Conservation (phyloP, 2,888 invertebrate genomes). For the Dyspetes luteomarginatus region DNA sequence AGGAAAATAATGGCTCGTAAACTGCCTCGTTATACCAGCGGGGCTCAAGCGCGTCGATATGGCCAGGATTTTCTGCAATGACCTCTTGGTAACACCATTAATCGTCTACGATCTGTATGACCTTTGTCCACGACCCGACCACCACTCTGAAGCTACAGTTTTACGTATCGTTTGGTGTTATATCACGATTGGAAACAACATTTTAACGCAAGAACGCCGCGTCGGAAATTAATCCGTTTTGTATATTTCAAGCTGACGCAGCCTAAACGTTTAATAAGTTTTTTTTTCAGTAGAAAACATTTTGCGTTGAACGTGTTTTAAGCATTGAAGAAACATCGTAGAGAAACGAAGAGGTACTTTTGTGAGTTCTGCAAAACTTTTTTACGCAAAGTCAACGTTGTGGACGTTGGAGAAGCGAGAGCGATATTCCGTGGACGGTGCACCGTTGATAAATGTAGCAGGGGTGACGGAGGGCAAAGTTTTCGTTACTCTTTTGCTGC, state of each 20-base stretch:
- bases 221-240: background rate
- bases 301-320: background rate
- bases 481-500: slow-evolving; percentile 68
- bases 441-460: slow-evolving; percentile 74
- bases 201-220: slow-evolving; percentile 4
- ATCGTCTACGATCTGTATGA: slow-evolving; percentile 44
- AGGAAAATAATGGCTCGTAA: slow-evolving; percentile 67
- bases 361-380: slow-evolving; percentile 53
- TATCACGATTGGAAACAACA: slow-evolving; percentile 37
- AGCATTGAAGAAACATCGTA: background rate
- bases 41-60: slow-evolving; percentile 51
- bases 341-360: background rate
- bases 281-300: background rate
- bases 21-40: slow-evolving; percentile 64
- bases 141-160: background rate
- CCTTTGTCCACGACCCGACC: slow-evolving; percentile 4
- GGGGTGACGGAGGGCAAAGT: slow-evolving; percentile 68
- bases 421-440: slow-evolving; percentile 32
- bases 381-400: slow-evolving; percentile 53
- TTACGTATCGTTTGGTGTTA: slow-evolving; percentile 18
- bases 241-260: background rate
- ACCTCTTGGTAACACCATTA: slow-evolving; percentile 37
- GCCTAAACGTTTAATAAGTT: slow-evolving; percentile 4
- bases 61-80: slow-evolving; percentile 25
- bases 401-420: slow-evolving; percentile 47